These are phyloP conservation scores for Malurus elegans DNA, from an alignment of 2,113 vertebrate species.

Conservation along the genomic window DNA sequence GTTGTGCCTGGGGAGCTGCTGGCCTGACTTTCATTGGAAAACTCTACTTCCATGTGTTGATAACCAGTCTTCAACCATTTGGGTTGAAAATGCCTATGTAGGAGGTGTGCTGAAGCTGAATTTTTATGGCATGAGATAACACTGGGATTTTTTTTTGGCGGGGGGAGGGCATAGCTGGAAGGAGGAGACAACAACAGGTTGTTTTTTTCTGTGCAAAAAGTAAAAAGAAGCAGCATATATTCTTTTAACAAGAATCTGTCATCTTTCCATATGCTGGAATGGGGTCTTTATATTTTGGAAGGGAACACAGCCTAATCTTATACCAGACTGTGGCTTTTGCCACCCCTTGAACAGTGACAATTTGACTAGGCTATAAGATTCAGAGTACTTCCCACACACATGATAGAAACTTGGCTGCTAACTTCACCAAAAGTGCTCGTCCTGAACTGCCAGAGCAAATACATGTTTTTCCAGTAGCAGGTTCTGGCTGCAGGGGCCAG, in stretches of 20 bases:
- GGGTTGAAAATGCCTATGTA: neutral
- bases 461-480: neutral
- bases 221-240: neutral
- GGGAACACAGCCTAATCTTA: neutral
- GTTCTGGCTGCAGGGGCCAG: neutral
- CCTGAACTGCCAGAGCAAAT: neutral
- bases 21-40: neutral
- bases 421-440: neutral
- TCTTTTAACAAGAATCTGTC: neutral
- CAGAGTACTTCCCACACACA: slow-evolving; percentile 24
- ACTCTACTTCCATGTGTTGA: neutral
- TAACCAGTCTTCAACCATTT: neutral
- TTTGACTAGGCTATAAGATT: slow-evolving; percentile 15
- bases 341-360: neutral
- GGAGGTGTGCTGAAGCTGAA: neutral
- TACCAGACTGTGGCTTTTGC: slow-evolving; percentile 40
- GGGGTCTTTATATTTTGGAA: slow-evolving; percentile 13
- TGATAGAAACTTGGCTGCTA: slow-evolving; percentile 51
- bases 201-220: neutral
- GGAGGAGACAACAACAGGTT: neutral
- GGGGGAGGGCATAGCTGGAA: neutral
- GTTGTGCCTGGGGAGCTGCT: neutral
- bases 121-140: neutral
- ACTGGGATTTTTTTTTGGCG: neutral
- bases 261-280: neutral